Evolutionary conservation across 2,888 invertebrate genomes (phyloP).

Genomic region (Acleris holmiana): DNA sequence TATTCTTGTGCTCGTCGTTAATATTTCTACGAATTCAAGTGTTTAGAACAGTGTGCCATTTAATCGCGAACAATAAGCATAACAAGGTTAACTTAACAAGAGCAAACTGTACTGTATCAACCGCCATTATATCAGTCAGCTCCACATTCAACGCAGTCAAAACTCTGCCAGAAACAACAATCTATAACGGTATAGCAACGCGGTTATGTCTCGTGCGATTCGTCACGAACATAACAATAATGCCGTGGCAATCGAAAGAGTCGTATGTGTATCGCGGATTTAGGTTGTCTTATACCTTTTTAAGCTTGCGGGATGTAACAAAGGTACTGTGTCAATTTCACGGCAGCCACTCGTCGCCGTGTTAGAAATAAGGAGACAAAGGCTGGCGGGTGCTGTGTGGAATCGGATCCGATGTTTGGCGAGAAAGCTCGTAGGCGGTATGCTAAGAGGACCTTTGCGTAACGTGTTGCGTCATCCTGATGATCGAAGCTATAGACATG

Average conservation of each 20-base stretch:
- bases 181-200: constrained; percentile 62
- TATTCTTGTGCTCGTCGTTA: too few relatives aligned
- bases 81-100: constrained; percentile 2
- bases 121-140: constrained; percentile 26
- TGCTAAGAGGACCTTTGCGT: constrained; percentile 79
- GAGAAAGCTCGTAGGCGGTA: constrained; percentile 77
- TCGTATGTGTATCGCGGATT: constrained; percentile 1
- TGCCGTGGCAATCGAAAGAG: constrained; percentile 2
- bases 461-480: constrained; percentile 64
- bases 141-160: constrained; percentile 19
- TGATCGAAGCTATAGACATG: constrained; percentile 18
- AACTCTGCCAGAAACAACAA: constrained; percentile 25
- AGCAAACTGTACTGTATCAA: constrained; percentile 13
- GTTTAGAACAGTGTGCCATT: constrained; percentile 1
- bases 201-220: constrained; percentile 59
- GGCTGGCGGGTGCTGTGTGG: constrained; percentile 67
- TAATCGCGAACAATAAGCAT: constrained; percentile 8
- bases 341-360: constrained; percentile 21
- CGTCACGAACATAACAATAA: constrained; percentile 34
- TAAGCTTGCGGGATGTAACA: constrained; percentile 45
- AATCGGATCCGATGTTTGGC: constrained; percentile 62
- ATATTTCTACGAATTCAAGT: too few relatives aligned
- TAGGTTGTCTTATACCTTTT: constrained; percentile 8
- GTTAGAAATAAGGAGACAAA: constrained; percentile 51
- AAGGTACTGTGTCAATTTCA: constrained; percentile 66